Evolutionary conservation across 53 echinoderm and acorn worm species (phyloP).

Genomic region (Holothuria scabra): DNA sequence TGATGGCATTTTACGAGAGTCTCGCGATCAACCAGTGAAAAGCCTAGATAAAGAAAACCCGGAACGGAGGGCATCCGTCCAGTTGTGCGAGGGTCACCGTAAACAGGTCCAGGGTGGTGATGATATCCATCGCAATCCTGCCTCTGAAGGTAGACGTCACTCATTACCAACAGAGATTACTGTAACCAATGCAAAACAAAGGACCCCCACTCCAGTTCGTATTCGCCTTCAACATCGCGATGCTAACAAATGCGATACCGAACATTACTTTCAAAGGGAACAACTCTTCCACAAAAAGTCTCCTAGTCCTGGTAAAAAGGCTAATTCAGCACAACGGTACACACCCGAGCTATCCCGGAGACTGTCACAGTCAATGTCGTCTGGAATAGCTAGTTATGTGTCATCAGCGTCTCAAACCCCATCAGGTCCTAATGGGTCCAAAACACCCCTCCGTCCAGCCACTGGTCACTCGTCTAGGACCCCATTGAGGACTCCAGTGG

Average conservation of each 20-base stretch:
- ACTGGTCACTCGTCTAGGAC: slow-evolving; percentile 11
- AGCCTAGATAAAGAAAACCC: neutral
- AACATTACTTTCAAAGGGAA: neutral
- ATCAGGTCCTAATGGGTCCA: neutral
- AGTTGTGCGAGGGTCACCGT: slow-evolving; percentile 22
- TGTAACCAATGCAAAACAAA: neutral
- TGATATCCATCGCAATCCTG: neutral
- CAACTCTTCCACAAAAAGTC: neutral
- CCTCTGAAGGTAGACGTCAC: neutral
- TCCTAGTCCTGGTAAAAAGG: slow-evolving; percentile 12
- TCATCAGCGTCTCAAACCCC: slow-evolving; percentile 21
- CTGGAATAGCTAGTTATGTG: neutral
- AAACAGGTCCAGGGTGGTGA: neutral
- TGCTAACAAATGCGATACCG: neutral
- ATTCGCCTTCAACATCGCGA: slow-evolving; percentile 7
- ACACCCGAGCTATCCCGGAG: neutral
- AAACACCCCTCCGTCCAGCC: neutral
- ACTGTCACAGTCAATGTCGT: neutral
- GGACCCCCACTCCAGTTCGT: neutral
- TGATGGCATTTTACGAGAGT: neutral
- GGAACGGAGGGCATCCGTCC: slow-evolving; percentile 8
- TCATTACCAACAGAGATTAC: slow-evolving; percentile 2
- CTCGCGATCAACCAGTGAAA: neutral
- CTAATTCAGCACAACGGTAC: neutral
- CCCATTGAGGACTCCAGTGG: slow-evolving; percentile 22